These are phyloP conservation scores for Lucilia cuprina DNA, from an alignment of 1,140 invertebrate species.

Conservation along the genomic window DNA sequence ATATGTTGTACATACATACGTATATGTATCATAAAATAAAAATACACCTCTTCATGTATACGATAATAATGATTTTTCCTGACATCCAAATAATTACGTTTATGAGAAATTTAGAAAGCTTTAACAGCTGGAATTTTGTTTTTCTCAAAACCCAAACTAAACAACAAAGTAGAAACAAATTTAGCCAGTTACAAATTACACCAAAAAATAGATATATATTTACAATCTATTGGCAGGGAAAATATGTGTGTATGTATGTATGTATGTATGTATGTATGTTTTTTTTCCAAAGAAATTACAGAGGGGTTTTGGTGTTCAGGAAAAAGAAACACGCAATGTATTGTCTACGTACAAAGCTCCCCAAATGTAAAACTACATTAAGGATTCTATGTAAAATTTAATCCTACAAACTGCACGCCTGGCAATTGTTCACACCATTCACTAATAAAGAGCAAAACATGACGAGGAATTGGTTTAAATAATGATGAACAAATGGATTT, in stretches of 20 bases:
- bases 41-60: no score
- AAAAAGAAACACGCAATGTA: not conserved
- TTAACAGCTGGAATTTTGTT: not conserved
- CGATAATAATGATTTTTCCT: not conserved
- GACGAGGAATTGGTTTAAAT: no score
- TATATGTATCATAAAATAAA: not conserved
- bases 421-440: slow-evolving; percentile 60
- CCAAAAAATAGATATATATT: no score
- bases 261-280: no score
- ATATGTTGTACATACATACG: not conserved
- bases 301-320: not conserved
- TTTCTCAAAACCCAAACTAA: not conserved
- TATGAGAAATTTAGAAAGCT: not conserved
- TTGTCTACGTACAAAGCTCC: not conserved
- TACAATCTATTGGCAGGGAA: not conserved
- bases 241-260: no score
- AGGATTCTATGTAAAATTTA: not conserved
- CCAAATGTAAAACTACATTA: not conserved
- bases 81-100: not conserved
- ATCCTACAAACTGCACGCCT: slow-evolving; percentile 46
- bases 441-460: no score
- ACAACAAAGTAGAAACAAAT: not conserved
- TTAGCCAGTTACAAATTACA: not conserved
- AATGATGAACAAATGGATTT: no score
- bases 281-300: not conserved